These are phyloP conservation scores for Didymodactylos carnosus DNA, from an alignment of 2,888 invertebrate genomes.

Conservation along the genomic window DNA sequence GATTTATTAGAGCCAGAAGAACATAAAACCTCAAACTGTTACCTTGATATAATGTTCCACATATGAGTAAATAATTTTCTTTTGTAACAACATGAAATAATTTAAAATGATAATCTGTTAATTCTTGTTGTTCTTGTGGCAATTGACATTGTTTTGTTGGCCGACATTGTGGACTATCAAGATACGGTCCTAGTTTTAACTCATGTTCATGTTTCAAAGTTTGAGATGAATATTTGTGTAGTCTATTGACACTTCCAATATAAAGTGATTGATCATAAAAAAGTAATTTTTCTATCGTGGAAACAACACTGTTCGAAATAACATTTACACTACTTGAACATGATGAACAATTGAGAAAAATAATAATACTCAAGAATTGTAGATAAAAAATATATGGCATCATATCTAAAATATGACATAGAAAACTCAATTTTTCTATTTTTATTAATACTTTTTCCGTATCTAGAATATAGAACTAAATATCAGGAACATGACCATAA, in stretches of 20 bases:
- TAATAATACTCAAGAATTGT: too few relatives aligned
- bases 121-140: background rate
- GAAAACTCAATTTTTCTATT: too few relatives aligned
- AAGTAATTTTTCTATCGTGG: background rate
- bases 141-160: background rate
- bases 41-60: constrained; percentile 1
- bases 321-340: too few relatives aligned
- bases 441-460: too few relatives aligned
- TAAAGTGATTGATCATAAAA: background rate
- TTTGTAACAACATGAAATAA: background rate
- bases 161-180: background rate
- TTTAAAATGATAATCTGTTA: constrained; percentile 1
- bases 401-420: too few relatives aligned
- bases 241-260: background rate
- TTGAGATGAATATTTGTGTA: background rate
- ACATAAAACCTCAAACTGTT: too few relatives aligned
- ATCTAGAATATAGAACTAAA: too few relatives aligned
- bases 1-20: too few relatives aligned
- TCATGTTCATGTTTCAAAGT: constrained; percentile 1
- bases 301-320: too few relatives aligned
- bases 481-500: too few relatives aligned
- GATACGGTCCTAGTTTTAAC: background rate
- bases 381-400: too few relatives aligned
- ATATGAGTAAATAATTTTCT: background rate
- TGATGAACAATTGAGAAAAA: too few relatives aligned